These are phyloP conservation scores for Pipistrellus kuhlii DNA, from an alignment of 2,797 vertebrate species.

Conservation along the genomic window DNA sequence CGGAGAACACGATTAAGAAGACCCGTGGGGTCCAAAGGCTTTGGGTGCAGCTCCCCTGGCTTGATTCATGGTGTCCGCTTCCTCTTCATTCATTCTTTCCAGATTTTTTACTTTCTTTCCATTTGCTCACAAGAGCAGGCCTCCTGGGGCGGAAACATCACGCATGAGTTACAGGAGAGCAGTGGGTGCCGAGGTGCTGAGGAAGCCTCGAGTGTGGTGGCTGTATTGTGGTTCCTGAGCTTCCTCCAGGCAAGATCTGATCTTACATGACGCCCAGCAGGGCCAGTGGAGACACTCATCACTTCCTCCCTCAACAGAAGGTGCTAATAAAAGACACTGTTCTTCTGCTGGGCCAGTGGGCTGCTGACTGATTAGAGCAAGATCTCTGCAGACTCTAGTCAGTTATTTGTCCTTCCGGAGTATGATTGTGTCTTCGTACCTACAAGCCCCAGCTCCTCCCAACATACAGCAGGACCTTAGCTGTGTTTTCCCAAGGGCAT, in stretches of 20 bases:
- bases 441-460: neutral
- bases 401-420: neutral
- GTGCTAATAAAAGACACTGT: slow-evolving; percentile 56
- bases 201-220: slow-evolving; percentile 54
- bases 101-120: slow-evolving; percentile 75
- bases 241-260: slow-evolving; percentile 78
- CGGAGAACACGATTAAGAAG: neutral
- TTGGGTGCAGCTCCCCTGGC: neutral
- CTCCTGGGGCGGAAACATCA: slow-evolving; percentile 69
- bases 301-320: slow-evolving; percentile 78
- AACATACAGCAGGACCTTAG: neutral
- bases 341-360: slow-evolving; percentile 2
- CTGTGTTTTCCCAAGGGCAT: neutral
- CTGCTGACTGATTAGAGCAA: neutral
- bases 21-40: no score
- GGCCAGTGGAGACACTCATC: slow-evolving; percentile 55
- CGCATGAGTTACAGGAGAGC: slow-evolving; percentile 63
- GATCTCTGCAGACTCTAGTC: neutral
- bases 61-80: neutral
- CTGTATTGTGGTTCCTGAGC: slow-evolving; percentile 77
- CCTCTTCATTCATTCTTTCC: slow-evolving; percentile 78
- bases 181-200: neutral
- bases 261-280: slow-evolving; percentile 47
- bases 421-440: neutral
- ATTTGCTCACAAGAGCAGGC: slow-evolving; percentile 72